Base-by-base conservation (phyloP, 2,888 invertebrate species). In the Drosophila cyrtoloma region DNA sequence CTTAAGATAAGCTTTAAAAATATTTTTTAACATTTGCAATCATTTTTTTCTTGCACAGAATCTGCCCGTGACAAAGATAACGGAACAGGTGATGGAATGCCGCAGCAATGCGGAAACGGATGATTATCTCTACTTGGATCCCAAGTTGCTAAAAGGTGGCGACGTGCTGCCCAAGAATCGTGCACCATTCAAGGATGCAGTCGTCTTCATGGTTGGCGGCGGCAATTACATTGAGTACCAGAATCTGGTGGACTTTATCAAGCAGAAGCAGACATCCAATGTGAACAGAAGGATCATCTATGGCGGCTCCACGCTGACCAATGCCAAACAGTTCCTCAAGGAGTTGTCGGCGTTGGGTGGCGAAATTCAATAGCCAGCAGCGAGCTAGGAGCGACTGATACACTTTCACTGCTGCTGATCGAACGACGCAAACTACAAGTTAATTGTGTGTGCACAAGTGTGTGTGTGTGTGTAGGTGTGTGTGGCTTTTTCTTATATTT, bases 211-310 rank as follows among this genome's bases (percentile, higher is more conserved):
- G 66, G 97, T 98, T 52, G 98, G 98, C 52, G 98, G 98, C 71
- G 98, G 99, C 58, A 99, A 99, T 95, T 99, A 99, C 92, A 99
- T 99, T 91, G 99, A 99, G 94, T 99, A 99, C 94, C 99, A 99
- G 94, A 99, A 99, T 95, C 95, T 99, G 71, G 96, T 97, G 62
- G 99, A 99, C 93, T 98, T 98, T 92, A 97, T 97, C 42, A 98
- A 97, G 96, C 97, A 96, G 95, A 97, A 96, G 92, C 95, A 95
- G 75, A 94, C 95, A 12, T 94, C 96, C 76, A 96, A 96, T 53
- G 89, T 92, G 0, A 95, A 95, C 68, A 97, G 97, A 93, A 96
- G 97, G 92, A 97, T 99, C 74, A 97, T 98, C 64, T 99, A 99
- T 93, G 99, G 99, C 47, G 97, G 98, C 72, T 98, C 99, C 35